A percentile compares a stretch with the other conserved stretches of the same genome.
Evolutionary conservation across 2,888 invertebrate genomes (phyloP).

Genomic region (Drosophila mimica): DNA sequence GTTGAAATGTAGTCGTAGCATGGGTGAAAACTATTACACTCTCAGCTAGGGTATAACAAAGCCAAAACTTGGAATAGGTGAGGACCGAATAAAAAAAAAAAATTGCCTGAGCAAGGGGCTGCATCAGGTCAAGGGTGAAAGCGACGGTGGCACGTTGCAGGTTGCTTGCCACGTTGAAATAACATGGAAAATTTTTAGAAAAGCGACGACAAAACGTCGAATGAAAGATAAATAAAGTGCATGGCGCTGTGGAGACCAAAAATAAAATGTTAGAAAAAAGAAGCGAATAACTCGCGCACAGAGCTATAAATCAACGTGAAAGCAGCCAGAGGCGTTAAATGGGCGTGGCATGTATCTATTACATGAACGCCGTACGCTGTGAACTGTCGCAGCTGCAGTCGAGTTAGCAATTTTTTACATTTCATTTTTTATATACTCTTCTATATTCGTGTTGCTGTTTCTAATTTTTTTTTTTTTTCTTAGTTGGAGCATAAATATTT

Average conservation of each 20-base stretch:
- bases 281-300: slow-evolving; percentile 57
- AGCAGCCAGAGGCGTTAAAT: slow-evolving; percentile 52
- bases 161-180: slow-evolving; percentile 70
- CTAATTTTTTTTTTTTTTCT: slow-evolving; percentile 8
- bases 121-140: slow-evolving; percentile 10
- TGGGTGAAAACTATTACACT: neutral
- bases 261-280: slow-evolving; percentile 61
- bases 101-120: neutral
- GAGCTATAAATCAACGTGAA: slow-evolving; percentile 74
- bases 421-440: slow-evolving; percentile 12
- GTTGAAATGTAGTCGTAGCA: neutral
- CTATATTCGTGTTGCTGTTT: slow-evolving; percentile 1
- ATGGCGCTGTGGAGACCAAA: slow-evolving; percentile 38
- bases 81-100: slow-evolving; percentile 4
- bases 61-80: slow-evolving; percentile 60
- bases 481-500: slow-evolving; percentile 67
- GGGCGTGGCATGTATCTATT: slow-evolving; percentile 68
- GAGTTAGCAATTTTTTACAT: slow-evolving; percentile 58
- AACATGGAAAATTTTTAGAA: slow-evolving; percentile 78
- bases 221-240: slow-evolving; percentile 79
- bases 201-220: slow-evolving; percentile 79
- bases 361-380: slow-evolving; percentile 58
- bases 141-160: slow-evolving; percentile 31
- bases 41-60: slow-evolving; percentile 35
- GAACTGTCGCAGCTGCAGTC: slow-evolving; percentile 72